These are phyloP conservation scores for Amblyteles armatorius DNA, from an alignment of 2,888 invertebrate species.

Conservation along the genomic window DNA sequence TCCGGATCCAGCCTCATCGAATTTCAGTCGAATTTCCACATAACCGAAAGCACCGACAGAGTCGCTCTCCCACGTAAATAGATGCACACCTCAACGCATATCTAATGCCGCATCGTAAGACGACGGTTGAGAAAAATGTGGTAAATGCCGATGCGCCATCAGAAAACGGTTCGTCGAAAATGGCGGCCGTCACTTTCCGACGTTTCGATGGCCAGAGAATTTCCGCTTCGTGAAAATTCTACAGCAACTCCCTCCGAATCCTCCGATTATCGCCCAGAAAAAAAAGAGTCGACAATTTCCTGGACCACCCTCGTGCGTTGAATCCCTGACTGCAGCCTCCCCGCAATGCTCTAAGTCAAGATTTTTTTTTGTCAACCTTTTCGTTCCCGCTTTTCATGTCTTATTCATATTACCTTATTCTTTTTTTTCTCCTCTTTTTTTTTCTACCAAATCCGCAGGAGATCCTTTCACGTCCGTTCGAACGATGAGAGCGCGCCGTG, in stretches of 20 bases:
- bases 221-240: no score
- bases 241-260: no score
- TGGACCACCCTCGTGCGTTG: background rate
- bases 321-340: background rate
- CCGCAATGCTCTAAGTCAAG: background rate
- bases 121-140: no score
- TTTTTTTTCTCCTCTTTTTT: background rate
- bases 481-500: conserved; percentile 29
- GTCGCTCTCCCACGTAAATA: background rate
- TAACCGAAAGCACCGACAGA: background rate
- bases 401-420: background rate
- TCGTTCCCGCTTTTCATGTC: background rate
- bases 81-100: no score
- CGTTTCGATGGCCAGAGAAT: no score
- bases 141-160: no score
- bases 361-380: background rate
- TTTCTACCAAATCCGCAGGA: background rate
- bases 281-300: background rate
- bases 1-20: background rate
- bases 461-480: conserved; percentile 6
- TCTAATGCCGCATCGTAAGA: no score
- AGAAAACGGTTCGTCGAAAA: no score
- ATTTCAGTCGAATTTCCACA: background rate
- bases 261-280: background rate
- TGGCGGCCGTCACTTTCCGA: no score